These are phyloP conservation scores for Elaeidobius kamerunicus DNA, from an alignment of 2,888 invertebrate genomes.

Conservation along the genomic window DNA sequence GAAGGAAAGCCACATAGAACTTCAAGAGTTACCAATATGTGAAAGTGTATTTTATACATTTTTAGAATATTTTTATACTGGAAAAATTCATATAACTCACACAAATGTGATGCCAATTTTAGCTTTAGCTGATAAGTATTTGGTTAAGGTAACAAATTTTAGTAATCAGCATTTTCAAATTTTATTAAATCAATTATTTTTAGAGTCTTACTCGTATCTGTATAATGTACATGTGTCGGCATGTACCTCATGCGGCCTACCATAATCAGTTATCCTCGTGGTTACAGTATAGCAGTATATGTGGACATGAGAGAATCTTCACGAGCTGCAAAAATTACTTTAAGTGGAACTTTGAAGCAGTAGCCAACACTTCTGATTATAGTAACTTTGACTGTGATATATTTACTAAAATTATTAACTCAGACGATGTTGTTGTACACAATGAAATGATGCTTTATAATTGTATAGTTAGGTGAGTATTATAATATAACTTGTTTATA, in stretches of 20 bases:
- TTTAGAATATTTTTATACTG: conserved; percentile 84
- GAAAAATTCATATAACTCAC: conserved; percentile 81
- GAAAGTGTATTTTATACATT: conserved; percentile 84
- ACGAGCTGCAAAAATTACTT: conserved; percentile 78
- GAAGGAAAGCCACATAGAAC: conserved; percentile 74
- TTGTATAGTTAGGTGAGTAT: conserved; percentile 30
- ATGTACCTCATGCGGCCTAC: conserved; percentile 79
- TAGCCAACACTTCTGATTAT: conserved; percentile 76
- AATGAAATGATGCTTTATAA: conserved; percentile 75
- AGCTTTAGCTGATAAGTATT: conserved; percentile 91
- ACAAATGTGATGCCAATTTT: conserved; percentile 83
- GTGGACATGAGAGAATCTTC: conserved; percentile 67
- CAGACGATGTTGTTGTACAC: conserved; percentile 83
- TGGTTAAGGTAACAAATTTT: conserved; percentile 65
- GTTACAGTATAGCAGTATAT: conserved; percentile 86
- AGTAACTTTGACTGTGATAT: conserved; percentile 78
- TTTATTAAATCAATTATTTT: conserved; percentile 30
- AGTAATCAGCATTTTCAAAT: background rate
- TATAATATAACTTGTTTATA: too few species aligned
- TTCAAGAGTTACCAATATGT: conserved; percentile 85
- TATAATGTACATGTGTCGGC: conserved; percentile 81
- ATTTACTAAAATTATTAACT: conserved; percentile 71
- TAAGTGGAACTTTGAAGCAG: conserved; percentile 87
- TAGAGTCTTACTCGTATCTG: conserved; percentile 81
- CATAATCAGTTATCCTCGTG: conserved; percentile 83